Evolutionary conservation across 2,113 vertebrate species (phyloP), one percentile per base, ranked within the genome.

Genomic region (Nanorana parkeri): DNA sequence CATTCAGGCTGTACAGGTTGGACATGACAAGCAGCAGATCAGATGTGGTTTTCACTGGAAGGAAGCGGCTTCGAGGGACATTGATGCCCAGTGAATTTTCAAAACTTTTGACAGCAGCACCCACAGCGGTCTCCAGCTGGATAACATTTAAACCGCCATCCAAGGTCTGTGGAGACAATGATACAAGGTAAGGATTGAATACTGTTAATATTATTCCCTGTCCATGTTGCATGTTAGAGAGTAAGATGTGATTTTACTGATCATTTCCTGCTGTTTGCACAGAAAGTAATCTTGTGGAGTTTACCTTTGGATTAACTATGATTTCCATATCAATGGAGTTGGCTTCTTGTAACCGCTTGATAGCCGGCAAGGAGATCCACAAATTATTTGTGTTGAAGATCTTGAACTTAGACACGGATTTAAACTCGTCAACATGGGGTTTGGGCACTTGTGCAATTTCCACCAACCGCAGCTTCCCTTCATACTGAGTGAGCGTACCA

Each of bases 381-480:
- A 99, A 81, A 83, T 99, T 99, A 93, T 99, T 99, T 87, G 98
- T 99, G 81, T 99, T 99, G 90, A 99, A 99, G 90, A 99, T 99
- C 93, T 99, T 99, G 90, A 99, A 99, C 89, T 99, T 99, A 15
- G 97, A 95, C 76, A 99, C 97, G 0, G 98, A 99, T 86, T 99
- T 99, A 92, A 99, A 99, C 78, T 99, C 98, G 84, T 99, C 98
- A 21, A 99, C 98, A 0, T 98, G 97, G 15, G 96, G 90, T 91
- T 97, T 99, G 58, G 98, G 98, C 74, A 99, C 98, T 89, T 99
- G 98, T 72, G 98, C 98, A 17, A 99, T 99, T 93, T 99, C 98
- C 87, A 99, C 94, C 87, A 99, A 90, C 64, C 98, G 94, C 90
- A 99, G 91, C 85, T 99, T 99, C 10, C 97, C 97, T 52, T 97